Conservation (phyloP, 2,888 invertebrate genomes). For the Pteria penguin region DNA sequence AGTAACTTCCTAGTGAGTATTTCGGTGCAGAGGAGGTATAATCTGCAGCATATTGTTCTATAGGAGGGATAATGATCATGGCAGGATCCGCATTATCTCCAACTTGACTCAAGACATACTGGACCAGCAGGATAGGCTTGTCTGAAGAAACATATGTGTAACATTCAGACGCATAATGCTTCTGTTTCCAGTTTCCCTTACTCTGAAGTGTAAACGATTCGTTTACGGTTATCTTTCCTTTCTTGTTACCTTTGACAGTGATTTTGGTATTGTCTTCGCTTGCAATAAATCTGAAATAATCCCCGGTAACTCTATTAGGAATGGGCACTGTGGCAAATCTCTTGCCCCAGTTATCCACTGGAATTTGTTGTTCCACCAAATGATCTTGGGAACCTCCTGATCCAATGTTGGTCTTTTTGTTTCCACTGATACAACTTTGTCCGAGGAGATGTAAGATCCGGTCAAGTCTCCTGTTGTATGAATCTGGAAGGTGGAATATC, state of each 20-base stretch:
- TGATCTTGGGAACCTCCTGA: too few species aligned
- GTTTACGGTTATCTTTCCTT: slow-evolving; percentile 28
- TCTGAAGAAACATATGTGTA: too few species aligned
- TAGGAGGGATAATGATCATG: slow-evolving; percentile 64
- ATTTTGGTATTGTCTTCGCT: slow-evolving; percentile 55
- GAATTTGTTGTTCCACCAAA: slow-evolving; percentile 67
- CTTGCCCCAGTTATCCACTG: slow-evolving; percentile 70
- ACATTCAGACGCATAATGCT: too few species aligned
- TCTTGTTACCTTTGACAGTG: slow-evolving; percentile 33
- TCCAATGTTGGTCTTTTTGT: slow-evolving; percentile 53
- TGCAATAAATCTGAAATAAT: slow-evolving; percentile 63
- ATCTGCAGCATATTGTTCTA: too few species aligned
- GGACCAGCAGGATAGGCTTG: too few species aligned
- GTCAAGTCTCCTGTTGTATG: slow-evolving; percentile 66
- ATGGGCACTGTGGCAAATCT: slow-evolving; percentile 68
- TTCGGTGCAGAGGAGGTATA: slow-evolving; percentile 66
- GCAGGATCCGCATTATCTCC: slow-evolving; percentile 68
- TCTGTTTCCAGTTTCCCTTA: too few species aligned
- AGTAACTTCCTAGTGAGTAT: too few species aligned
- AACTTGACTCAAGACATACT: too few species aligned
- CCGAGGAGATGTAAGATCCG: slow-evolving; percentile 60
- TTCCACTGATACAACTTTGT: slow-evolving; percentile 66
- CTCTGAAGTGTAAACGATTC: too few species aligned
- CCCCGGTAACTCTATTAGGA: slow-evolving; percentile 63
- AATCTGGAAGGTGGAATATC: slow-evolving; percentile 50